A percentile compares a stretch with the other conserved stretches of the same genome.
These are phyloP conservation scores for Probaryconus sp. DNA, from an alignment of 1,140 invertebrate genomes.

Conservation along the genomic window DNA sequence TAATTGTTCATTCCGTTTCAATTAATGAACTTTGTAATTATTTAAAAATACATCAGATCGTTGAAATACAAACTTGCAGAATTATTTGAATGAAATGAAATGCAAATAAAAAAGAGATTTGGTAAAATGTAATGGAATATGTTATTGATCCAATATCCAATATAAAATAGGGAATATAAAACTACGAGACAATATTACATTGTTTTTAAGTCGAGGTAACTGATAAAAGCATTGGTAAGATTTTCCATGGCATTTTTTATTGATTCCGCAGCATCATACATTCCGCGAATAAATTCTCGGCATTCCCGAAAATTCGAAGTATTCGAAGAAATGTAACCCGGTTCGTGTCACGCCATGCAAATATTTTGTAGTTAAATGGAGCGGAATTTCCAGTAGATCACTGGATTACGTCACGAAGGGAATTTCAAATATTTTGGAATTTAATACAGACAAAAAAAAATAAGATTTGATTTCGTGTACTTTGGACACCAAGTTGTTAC, in stretches of 20 bases:
- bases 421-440: conserved; percentile 41
- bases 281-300: conserved; percentile 44
- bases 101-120: no score
- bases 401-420: conserved; percentile 40
- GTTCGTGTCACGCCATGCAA: conserved; percentile 43
- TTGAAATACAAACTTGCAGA: no score
- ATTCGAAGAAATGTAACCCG: conserved; percentile 52
- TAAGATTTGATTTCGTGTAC: conserved; percentile 9
- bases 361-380: conserved; percentile 55
- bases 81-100: no score
- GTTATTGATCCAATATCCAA: no score
- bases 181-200: conserved; percentile 23
- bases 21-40: no score
- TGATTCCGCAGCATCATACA: conserved; percentile 38
- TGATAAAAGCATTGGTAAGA: conserved; percentile 33
- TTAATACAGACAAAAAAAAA: conserved; percentile 30
- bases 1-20: background rate
- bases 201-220: conserved; percentile 20
- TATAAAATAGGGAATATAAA: no score
- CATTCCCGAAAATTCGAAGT: conserved; percentile 47
- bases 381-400: conserved; percentile 43
- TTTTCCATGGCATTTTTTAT: conserved; percentile 41
- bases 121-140: no score
- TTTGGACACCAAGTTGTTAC: background rate
- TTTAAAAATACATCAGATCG: background rate